Percentiles rank a stretch among this genome's conserved stretches.
Conservation (phyloP, 2,797 vertebrate genomes). For the Melanitta fusca region DNA sequence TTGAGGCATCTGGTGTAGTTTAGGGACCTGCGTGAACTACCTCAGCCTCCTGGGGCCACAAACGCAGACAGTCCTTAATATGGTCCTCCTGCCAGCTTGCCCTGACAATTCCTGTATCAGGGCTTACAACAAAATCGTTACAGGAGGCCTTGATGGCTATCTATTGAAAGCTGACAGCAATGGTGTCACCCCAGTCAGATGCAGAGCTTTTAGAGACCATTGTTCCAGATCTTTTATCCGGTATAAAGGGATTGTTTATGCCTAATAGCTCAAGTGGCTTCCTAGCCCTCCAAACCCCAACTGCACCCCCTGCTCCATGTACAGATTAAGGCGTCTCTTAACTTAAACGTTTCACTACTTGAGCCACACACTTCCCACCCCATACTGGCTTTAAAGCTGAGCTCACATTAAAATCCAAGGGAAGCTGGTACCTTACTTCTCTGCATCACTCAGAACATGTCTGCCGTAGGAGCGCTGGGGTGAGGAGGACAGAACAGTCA, state of each 20-base stretch:
- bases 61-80: neutral
- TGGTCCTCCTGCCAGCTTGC: neutral
- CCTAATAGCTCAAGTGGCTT: slow-evolving; percentile 2
- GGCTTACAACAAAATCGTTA: slow-evolving; percentile 12
- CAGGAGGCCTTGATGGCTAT: neutral
- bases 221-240: neutral
- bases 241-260: neutral
- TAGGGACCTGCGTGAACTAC: neutral
- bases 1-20: neutral
- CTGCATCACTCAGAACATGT: neutral
- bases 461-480: too few species aligned
- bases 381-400: neutral
- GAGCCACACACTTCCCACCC: neutral
- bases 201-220: neutral
- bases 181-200: slow-evolving; percentile 7
- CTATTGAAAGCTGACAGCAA: neutral
- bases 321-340: neutral
- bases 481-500: neutral
- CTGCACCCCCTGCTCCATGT: fast-evolving
- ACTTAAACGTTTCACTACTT: neutral
- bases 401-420: neutral
- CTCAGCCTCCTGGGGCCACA: neutral
- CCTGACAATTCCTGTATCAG: slow-evolving; percentile 18
- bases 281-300: neutral
- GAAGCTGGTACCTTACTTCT: neutral